Conservation (phyloP, 1,140 invertebrate genomes). For the Psilanteris sp. region DNA sequence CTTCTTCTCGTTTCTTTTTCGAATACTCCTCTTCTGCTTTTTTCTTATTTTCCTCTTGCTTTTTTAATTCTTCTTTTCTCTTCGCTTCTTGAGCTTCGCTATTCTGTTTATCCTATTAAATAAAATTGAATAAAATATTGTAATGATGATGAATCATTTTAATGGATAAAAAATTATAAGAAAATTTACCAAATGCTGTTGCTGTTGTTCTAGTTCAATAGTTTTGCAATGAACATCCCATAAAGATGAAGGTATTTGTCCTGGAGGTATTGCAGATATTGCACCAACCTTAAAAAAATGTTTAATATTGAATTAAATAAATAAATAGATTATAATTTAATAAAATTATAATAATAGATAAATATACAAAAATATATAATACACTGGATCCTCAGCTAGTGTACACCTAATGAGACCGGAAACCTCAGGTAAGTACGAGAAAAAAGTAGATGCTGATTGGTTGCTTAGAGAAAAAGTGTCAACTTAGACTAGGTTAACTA, state of each 20-base stretch:
- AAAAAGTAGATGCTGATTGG: no score
- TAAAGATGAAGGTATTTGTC: constrained; percentile 73
- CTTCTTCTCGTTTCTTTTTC: constrained; percentile 78
- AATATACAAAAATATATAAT: no score
- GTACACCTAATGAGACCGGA: no score
- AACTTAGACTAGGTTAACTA: no score
- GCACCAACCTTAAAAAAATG: constrained; percentile 69
- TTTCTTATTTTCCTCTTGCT: constrained; percentile 72
- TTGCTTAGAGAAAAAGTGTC: no score
- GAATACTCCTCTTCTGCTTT: constrained; percentile 74
- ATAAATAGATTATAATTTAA: no score
- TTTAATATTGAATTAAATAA: no score
- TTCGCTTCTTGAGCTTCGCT: constrained; percentile 71
- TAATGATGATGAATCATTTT: no score
- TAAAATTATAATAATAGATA: no score
- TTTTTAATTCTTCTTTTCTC: constrained; percentile 79
- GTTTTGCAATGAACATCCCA: constrained; percentile 57
- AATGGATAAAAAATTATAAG: constrained; percentile 1
- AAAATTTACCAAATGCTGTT: constrained; percentile 68
- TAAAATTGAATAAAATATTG: no score
- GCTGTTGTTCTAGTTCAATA: constrained; percentile 79
- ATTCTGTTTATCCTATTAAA: constrained; percentile 73
- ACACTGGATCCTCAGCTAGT: no score
- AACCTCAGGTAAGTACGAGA: no score
- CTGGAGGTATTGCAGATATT: constrained; percentile 73